A percentile compares a stretch with the other conserved stretches of the same genome.
phyloP scores from a whole-genome alignment of 2,888 invertebrate genomes.

The Flexamia atlantica region DNA sequence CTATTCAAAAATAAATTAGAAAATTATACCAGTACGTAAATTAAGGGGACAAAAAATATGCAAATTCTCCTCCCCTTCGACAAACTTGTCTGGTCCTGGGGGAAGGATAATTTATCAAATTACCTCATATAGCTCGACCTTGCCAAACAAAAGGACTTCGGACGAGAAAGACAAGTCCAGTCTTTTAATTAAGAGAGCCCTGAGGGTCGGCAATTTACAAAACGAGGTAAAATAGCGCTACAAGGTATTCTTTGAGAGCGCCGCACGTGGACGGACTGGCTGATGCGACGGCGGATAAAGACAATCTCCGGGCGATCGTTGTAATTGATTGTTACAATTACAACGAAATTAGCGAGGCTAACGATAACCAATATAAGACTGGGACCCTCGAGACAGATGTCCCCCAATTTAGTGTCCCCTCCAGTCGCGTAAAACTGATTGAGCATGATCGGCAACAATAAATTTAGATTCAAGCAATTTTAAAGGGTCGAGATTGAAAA shows the following conservation, averaged over 20 bases:
- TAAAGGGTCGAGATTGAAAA: no score
- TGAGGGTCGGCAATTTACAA: slow-evolving; percentile 16
- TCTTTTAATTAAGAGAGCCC: slow-evolving; percentile 40
- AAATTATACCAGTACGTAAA: no score
- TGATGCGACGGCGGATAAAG: background rate
- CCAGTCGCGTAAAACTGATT: background rate
- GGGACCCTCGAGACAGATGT: slow-evolving; percentile 13
- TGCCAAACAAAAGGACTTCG: slow-evolving; percentile 5
- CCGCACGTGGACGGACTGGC: slow-evolving; percentile 19
- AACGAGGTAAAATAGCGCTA: slow-evolving; percentile 19
- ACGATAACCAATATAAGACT: slow-evolving; percentile 11
- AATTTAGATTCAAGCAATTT: no score
- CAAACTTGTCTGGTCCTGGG: background rate
- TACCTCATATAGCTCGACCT: slow-evolving; percentile 14
- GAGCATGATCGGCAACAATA: background rate
- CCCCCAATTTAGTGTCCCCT: background rate
- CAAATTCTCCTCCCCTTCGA: background rate
- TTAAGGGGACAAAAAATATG: background rate
- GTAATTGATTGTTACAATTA: slow-evolving; percentile 40
- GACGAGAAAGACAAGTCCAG: slow-evolving; percentile 29
- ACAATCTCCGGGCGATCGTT: background rate
- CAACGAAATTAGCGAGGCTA: slow-evolving; percentile 3
- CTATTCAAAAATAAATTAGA: no score
- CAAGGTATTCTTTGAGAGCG: slow-evolving; percentile 24
- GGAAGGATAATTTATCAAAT: slow-evolving; percentile 30